These are phyloP conservation scores for Nerophis lumbriciformis DNA, from an alignment of 2,113 vertebrate genomes.

Conservation along the genomic window DNA sequence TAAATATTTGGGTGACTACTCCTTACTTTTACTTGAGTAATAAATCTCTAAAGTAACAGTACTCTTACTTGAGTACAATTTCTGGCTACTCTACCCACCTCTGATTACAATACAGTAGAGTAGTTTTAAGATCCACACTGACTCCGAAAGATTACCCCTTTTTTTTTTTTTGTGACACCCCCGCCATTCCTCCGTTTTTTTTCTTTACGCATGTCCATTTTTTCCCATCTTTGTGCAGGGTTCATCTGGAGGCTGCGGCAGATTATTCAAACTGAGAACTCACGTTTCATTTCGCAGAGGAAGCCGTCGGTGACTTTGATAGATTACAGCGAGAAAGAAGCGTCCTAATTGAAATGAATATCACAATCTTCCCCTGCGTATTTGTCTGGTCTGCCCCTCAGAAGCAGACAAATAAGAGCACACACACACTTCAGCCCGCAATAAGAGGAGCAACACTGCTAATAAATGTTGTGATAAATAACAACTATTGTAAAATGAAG, in stretches of 20 bases:
- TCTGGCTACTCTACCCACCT: too few species aligned
- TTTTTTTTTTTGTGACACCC: neutral
- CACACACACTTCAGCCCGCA: slow-evolving; percentile 16
- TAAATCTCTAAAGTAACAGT: too few species aligned
- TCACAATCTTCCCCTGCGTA: slow-evolving; percentile 30
- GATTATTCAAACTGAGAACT: slow-evolving; percentile 43
- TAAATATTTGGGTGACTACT: too few species aligned
- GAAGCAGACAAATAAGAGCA: slow-evolving; percentile 40
- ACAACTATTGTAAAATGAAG: slow-evolving; percentile 22
- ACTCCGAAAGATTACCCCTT: slow-evolving; percentile 10
- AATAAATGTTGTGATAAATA: slow-evolving; percentile 32
- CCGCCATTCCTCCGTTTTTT: neutral
- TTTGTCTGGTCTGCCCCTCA: slow-evolving; percentile 46
- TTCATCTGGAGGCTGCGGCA: slow-evolving; percentile 46
- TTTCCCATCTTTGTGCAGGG: slow-evolving; percentile 27
- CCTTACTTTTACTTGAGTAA: too few species aligned
- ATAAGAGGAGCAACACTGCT: slow-evolving; percentile 33
- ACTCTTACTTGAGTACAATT: too few species aligned
- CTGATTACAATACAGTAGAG: slow-evolving; percentile 5
- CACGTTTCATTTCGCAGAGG: slow-evolving; percentile 39
- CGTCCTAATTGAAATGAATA: slow-evolving; percentile 59
- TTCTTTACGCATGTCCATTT: slow-evolving; percentile 10
- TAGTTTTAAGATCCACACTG: slow-evolving; percentile 13
- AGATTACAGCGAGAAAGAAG: slow-evolving; percentile 43
- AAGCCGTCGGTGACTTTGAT: slow-evolving; percentile 46